These are phyloP conservation scores for Drosophila cracens DNA, from an alignment of 2,888 invertebrate species.

Conservation along the genomic window DNA sequence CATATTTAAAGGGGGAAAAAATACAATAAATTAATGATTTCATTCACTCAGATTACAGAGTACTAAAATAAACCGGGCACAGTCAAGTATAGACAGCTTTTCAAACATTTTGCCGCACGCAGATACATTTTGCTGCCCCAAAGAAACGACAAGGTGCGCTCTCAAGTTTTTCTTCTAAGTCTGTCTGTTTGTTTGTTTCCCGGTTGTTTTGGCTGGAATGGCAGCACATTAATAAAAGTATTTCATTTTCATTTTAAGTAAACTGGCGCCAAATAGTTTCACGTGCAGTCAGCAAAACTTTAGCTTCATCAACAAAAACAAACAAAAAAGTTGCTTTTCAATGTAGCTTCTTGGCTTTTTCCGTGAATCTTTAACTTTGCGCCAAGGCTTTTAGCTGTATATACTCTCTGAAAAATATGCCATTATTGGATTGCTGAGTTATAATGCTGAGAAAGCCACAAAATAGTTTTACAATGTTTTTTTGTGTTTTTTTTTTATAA, in stretches of 20 bases:
- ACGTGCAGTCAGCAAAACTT: slow-evolving; percentile 57
- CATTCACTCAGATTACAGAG: slow-evolving; percentile 2
- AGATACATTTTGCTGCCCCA: slow-evolving; percentile 22
- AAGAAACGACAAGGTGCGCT: slow-evolving; percentile 17
- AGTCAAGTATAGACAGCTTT: slow-evolving; percentile 51
- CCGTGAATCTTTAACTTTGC: slow-evolving; percentile 35
- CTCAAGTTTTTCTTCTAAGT: slow-evolving; percentile 9
- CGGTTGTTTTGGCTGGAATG: slow-evolving; percentile 9
- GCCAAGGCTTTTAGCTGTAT: slow-evolving; percentile 29
- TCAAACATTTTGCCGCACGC: slow-evolving; percentile 30
- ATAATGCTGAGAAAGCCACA: not conserved
- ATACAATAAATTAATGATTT: not conserved
- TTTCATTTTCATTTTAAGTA: slow-evolving; percentile 59
- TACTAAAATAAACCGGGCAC: slow-evolving; percentile 8
- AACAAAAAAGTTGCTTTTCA: slow-evolving; percentile 47
- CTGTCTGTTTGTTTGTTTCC: slow-evolving; percentile 1
- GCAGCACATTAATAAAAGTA: slow-evolving; percentile 64
- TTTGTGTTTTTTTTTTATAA: not conserved
- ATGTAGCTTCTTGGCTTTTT: slow-evolving; percentile 34
- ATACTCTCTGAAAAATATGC: slow-evolving; percentile 12
- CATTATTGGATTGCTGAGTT: not conserved
- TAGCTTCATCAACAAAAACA: slow-evolving; percentile 53
- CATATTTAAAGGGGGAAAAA: not conserved
- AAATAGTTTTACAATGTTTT: not conserved
- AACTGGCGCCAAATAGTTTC: slow-evolving; percentile 66